These are phyloP conservation scores for Phyllostomus hastatus DNA, from an alignment of 2,113 vertebrate species.

Conservation along the genomic window DNA sequence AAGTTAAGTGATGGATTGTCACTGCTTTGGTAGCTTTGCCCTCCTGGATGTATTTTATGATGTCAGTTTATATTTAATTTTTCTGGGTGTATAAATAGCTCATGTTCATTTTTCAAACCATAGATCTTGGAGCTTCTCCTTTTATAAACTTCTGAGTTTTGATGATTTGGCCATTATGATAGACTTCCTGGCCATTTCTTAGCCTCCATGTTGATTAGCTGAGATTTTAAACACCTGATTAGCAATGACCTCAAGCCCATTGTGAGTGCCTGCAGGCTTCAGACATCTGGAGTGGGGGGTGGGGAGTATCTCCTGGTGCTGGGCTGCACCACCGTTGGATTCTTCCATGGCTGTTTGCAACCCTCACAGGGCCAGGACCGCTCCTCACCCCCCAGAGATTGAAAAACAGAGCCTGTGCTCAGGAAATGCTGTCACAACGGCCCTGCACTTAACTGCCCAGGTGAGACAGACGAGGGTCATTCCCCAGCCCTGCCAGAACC, in stretches of 20 bases:
- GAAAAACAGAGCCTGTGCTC: neutral
- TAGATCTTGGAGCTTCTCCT: neutral
- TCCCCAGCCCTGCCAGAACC: neutral
- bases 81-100: conserved; percentile 12
- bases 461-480: neutral
- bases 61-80: conserved; percentile 5
- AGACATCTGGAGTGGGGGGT: neutral
- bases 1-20: neutral
- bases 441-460: neutral
- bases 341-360: neutral
- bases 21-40: neutral
- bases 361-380: neutral
- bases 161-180: neutral
- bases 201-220: conserved; percentile 29
- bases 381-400: neutral
- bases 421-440: neutral
- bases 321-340: neutral
- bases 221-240: conserved; percentile 11
- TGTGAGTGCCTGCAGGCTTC: neutral
- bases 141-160: neutral
- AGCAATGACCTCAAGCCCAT: neutral
- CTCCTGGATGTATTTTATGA: neutral
- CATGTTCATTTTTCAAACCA: neutral
- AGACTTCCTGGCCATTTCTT: conserved; percentile 1
- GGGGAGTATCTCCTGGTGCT: neutral